Evolutionary conservation across 2,113 vertebrate genomes (phyloP).

Genomic region (Eolophus roseicapilla): DNA sequence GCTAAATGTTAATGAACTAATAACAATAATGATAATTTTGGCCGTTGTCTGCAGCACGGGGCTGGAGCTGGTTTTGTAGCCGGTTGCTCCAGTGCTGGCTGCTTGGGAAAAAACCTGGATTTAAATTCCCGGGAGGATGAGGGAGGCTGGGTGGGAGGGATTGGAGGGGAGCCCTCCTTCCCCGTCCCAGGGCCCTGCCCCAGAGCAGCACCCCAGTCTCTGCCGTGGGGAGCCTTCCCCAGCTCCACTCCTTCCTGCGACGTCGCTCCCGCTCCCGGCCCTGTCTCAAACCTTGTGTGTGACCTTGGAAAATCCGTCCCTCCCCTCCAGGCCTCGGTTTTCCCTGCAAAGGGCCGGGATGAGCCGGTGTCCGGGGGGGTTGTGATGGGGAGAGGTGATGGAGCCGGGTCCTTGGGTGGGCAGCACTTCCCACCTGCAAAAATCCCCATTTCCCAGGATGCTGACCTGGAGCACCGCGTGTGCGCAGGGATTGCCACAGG

Average conservation of each 20-base stretch:
- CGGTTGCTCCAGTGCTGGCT: neutral
- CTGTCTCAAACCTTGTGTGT: conserved; percentile 24
- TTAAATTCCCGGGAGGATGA: conserved; percentile 42
- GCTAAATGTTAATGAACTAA: neutral
- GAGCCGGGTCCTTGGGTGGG: neutral
- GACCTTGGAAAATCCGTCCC: conserved; percentile 42
- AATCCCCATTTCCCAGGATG: neutral
- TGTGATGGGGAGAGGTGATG: neutral
- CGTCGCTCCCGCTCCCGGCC: neutral
- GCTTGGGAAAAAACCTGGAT: neutral
- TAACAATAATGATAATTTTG: neutral
- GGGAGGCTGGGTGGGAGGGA: conserved; percentile 20
- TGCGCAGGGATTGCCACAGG: neutral
- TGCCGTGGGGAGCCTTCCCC: neutral
- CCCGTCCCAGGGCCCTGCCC: neutral
- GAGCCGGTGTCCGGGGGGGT: neutral
- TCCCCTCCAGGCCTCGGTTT: neutral
- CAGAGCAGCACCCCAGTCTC: neutral
- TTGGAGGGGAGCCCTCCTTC: conserved; percentile 19
- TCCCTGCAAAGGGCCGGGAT: neutral
- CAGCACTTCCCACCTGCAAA: neutral
- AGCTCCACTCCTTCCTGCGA: neutral
- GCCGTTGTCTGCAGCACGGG: neutral
- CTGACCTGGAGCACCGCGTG: neutral
- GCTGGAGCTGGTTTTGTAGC: neutral